phyloP scores from a whole-genome alignment of 2,113 vertebrate genomes.

The Brevimyrus niger region DNA sequence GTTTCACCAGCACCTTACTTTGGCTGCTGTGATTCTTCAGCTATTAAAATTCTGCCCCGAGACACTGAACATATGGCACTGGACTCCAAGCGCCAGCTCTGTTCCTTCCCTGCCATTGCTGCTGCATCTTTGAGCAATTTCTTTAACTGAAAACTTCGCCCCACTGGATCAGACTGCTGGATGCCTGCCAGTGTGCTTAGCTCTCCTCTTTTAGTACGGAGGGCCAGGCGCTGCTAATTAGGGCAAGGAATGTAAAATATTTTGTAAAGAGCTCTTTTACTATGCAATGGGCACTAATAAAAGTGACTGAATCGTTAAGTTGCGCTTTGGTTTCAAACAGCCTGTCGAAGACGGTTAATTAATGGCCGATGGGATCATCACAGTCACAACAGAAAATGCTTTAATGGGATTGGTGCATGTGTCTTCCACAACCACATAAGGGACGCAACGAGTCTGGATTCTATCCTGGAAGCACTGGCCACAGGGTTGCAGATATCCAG shows the following conservation, averaged over 20 bases:
- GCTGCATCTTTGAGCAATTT: slow-evolving; percentile 13
- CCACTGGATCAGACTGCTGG: not conserved
- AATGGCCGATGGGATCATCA: slow-evolving; percentile 29
- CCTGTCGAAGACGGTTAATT: not conserved
- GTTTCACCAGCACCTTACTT: not conserved
- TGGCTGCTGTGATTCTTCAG: not conserved
- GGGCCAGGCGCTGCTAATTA: not conserved
- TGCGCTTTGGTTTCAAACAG: not conserved
- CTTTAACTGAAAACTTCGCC: slow-evolving; percentile 4
- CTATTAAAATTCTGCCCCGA: not conserved
- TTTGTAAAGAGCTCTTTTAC: slow-evolving; percentile 4
- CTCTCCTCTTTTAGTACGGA: not conserved
- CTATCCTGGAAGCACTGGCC: not conserved
- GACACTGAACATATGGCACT: not conserved
- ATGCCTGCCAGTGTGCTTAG: not conserved
- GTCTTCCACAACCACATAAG: not conserved
- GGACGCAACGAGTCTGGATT: not conserved
- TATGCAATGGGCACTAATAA: not conserved
- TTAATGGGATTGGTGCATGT: not conserved
- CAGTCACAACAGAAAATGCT: not conserved
- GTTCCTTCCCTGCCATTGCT: not conserved
- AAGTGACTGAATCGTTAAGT: not conserved
- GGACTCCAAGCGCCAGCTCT: not conserved
- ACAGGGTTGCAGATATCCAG: not conserved
- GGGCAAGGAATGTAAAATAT: slow-evolving; percentile 5